A percentile compares a stretch with the other conserved stretches of the same genome.
Conservation (phyloP, 2,888 invertebrate species). For the Campoplex capitator region DNA sequence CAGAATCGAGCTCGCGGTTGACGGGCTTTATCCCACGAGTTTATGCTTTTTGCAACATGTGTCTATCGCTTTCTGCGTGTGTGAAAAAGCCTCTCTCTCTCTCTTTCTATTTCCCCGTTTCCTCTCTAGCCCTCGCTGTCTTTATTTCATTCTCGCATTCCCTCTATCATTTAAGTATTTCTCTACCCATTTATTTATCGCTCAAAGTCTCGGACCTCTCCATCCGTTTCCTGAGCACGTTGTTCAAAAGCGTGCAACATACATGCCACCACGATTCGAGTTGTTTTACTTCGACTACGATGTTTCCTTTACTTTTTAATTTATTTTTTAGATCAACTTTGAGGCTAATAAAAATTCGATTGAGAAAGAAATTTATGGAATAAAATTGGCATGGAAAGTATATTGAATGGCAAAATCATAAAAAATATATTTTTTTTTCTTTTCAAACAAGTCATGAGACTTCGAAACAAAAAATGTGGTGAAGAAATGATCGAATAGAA, state of each 20-base stretch:
- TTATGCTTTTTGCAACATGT: slow-evolving; percentile 27
- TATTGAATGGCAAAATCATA: neutral
- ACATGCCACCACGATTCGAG: neutral
- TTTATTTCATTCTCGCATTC: slow-evolving; percentile 4
- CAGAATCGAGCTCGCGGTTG: neutral
- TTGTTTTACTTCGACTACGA: slow-evolving; percentile 31
- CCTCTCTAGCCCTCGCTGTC: slow-evolving; percentile 17
- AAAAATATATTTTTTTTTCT: neutral
- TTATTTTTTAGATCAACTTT: no score
- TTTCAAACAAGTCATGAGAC: neutral
- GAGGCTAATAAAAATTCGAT: neutral
- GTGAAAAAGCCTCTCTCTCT: neutral
- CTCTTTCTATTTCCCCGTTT: neutral
- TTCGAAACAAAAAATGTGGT: neutral
- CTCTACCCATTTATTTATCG: slow-evolving; percentile 63
- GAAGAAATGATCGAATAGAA: neutral
- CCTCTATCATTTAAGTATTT: slow-evolving; percentile 30
- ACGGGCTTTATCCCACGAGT: slow-evolving; percentile 14
- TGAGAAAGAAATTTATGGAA: neutral
- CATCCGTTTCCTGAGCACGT: slow-evolving; percentile 67
- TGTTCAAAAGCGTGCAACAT: slow-evolving; percentile 12
- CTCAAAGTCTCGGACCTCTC: slow-evolving; percentile 63
- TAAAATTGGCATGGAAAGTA: neutral
- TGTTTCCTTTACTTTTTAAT: neutral
- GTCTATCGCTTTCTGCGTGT: slow-evolving; percentile 51